Evolutionary conservation across 2,888 invertebrate genomes (phyloP), one percentile per base, ranked within the genome.

Genomic region (Thelaira solivaga): DNA sequence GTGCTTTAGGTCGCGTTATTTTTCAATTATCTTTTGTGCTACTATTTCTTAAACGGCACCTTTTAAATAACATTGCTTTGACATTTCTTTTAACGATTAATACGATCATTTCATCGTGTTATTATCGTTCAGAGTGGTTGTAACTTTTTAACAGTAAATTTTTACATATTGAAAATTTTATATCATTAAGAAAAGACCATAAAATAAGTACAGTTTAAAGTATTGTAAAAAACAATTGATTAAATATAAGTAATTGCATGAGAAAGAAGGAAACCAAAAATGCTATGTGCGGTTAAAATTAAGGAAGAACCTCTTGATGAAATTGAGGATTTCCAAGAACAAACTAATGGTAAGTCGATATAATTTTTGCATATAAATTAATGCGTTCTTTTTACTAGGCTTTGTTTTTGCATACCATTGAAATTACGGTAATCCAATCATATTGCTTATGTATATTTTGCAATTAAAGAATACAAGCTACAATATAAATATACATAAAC

Each of bases 271-370:
- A 51, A 26, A 47, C n/a, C 8, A 34, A 64, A 57, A 68, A 69
- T 78, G 77, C 47, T 72, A 20, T 47, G 65, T 36, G 75, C 76
- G 29, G 41, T 81, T 16, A 59, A 79, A 80, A 82, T 82, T 45
- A 82, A 82, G 49, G 78, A 81, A 68, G 82, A 82, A 57, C 81
- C 80, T 55, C 41, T 55, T 6, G 78, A 79, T 43, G 72, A 73
- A 55, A 31, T 62, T 22, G 73, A 73, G 51, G 62, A 57, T 67
- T 34, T 64, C 16, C 67, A 77, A 72, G 78, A 71, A 74, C 59
- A 77, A 57, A 53, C 71, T 36, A 71, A 73, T 45, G 74, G 78
- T 78, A 53, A 47, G 74, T 43, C 5, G n/a, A 26, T 11, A 34
- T 45, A 16, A 13, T 11, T 18, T 4, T 6, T 31, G 2, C 5